Percentiles rank a stretch among this genome's conserved stretches.
phyloP scores from a whole-genome alignment of 2,113 vertebrate species.

The Pitta sordida region DNA sequence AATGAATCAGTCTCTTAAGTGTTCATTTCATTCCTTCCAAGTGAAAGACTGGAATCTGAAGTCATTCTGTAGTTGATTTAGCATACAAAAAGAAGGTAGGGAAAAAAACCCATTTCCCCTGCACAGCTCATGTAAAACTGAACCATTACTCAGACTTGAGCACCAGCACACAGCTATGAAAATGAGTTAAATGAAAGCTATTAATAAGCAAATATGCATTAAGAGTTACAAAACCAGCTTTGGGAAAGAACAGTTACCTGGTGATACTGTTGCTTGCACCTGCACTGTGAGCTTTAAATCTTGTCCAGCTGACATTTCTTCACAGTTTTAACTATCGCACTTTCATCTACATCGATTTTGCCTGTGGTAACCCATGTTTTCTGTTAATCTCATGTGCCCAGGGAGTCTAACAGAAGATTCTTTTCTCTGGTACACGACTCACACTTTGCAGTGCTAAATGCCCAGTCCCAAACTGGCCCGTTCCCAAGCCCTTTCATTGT shows the following conservation, averaged over 20 bases:
- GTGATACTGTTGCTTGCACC: background rate
- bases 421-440: background rate
- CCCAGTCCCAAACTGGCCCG: background rate
- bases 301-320: background rate
- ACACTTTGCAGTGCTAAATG: background rate
- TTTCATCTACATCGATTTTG: background rate
- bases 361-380: background rate
- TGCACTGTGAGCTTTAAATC: background rate
- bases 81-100: background rate
- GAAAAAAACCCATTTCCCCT: background rate
- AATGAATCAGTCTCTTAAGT: background rate
- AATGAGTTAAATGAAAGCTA: slow-evolving; percentile 7
- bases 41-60: background rate
- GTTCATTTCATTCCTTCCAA: background rate
- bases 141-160: slow-evolving; percentile 25
- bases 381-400: background rate
- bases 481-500: background rate
- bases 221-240: slow-evolving; percentile 25
- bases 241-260: slow-evolving; percentile 22
- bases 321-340: background rate
- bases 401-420: background rate
- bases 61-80: background rate
- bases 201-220: slow-evolving; percentile 22
- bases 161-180: background rate
- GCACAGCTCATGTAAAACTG: background rate